Percentiles rank a stretch among this genome's conserved stretches.
These are phyloP conservation scores for Intellagama lesueurii DNA, from an alignment of 2,797 vertebrate species.

Conservation along the genomic window DNA sequence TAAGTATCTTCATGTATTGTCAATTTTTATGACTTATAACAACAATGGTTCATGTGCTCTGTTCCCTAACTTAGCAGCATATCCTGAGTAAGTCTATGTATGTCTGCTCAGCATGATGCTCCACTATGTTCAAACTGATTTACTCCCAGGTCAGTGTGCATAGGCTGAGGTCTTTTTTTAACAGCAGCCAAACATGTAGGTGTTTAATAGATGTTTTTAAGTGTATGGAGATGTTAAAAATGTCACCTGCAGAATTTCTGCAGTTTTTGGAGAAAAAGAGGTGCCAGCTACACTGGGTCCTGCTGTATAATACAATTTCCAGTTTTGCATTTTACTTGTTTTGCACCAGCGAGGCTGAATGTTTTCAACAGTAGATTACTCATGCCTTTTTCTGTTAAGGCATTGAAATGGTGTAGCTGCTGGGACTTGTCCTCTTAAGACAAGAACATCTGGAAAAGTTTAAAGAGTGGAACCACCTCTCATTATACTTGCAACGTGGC, in stretches of 20 bases:
- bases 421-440: slow-evolving; percentile 75
- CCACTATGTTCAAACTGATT: not conserved
- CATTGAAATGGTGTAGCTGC: slow-evolving; percentile 63
- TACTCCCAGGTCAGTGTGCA: not conserved
- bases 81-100: not conserved
- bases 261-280: not conserved
- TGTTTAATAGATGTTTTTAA: not conserved
- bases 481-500: slow-evolving; percentile 81
- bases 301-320: slow-evolving; percentile 3
- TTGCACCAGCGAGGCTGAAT: slow-evolving; percentile 32
- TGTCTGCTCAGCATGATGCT: not conserved
- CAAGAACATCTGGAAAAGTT: slow-evolving; percentile 87
- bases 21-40: not conserved
- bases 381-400: slow-evolving; percentile 71
- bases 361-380: slow-evolving; percentile 78
- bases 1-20: not conserved
- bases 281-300: not conserved
- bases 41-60: not conserved
- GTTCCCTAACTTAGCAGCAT: not conserved
- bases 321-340: not conserved
- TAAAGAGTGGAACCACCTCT: slow-evolving; percentile 65
- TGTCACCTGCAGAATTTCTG: not conserved
- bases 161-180: not conserved
- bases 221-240: not conserved
- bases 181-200: not conserved